A percentile compares a stretch with the other conserved stretches of the same genome.
Evolutionary conservation across 2,888 invertebrate genomes (phyloP).

Genomic region (Lasioglossum marginatum): DNA sequence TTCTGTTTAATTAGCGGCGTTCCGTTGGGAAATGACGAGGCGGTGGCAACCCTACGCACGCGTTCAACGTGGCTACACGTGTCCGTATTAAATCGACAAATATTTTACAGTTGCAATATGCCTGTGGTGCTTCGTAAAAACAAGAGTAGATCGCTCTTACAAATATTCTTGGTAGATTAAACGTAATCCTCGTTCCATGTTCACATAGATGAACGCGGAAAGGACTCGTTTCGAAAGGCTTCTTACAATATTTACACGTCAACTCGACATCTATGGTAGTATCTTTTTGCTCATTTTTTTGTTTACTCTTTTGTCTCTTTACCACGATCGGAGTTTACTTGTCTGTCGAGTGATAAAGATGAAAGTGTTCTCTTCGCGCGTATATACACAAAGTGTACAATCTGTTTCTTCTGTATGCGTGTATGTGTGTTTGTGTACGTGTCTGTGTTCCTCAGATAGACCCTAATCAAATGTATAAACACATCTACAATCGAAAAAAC

Average conservation of each 20-base stretch:
- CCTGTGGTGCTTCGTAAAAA: constrained; percentile 47
- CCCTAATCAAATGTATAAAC: constrained; percentile 74
- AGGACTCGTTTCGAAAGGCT: constrained; percentile 58
- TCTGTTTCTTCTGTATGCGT: not conserved
- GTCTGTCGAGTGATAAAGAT: constrained; percentile 56
- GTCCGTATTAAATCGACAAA: constrained; percentile 26
- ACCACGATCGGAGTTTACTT: constrained; percentile 49
- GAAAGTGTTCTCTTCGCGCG: constrained; percentile 58
- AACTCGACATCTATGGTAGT: constrained; percentile 50
- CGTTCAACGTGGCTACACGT: not conserved
- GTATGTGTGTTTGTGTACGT: not conserved
- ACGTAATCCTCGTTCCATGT: constrained; percentile 27
- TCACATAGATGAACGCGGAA: constrained; percentile 32
- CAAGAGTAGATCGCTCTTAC: constrained; percentile 39
- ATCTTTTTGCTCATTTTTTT: constrained; percentile 14
- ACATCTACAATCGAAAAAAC: constrained; percentile 64
- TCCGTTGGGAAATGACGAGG: not conserved
- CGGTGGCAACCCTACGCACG: constrained; percentile 16
- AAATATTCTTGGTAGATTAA: constrained; percentile 36
- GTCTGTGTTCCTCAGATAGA: constrained; percentile 50
- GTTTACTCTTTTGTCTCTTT: constrained; percentile 21
- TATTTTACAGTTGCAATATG: constrained; percentile 24
- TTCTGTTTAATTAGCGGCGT: not conserved
- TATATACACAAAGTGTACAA: constrained; percentile 66
- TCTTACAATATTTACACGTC: constrained; percentile 76